A percentile compares a stretch with the other conserved stretches of the same genome.
Evolutionary conservation across 2,888 invertebrate genomes (phyloP).

Genomic region (Lepas anatifera): DNA sequence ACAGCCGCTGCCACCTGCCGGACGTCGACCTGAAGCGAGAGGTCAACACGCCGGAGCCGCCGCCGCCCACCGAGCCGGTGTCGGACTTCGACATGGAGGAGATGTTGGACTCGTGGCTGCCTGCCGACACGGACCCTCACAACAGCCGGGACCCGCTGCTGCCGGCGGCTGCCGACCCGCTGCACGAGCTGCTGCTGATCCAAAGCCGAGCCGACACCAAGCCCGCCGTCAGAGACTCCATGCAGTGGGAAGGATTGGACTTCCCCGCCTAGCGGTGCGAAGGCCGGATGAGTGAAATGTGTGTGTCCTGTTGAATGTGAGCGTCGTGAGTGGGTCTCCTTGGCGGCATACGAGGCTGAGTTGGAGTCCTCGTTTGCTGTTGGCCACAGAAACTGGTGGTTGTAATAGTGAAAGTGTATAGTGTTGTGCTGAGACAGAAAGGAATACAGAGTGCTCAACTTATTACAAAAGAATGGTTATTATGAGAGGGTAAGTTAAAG

Average conservation of each 20-base stretch:
- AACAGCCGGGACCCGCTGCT: slow-evolving; percentile 23
- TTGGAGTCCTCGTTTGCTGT: background rate
- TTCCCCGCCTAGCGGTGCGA: slow-evolving; percentile 17
- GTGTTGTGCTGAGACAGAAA: too few species aligned
- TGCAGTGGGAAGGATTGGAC: slow-evolving; percentile 22
- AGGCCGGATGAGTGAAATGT: background rate
- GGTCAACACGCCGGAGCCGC: background rate
- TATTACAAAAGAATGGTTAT: too few species aligned
- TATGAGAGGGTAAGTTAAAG: too few species aligned
- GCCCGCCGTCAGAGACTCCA: slow-evolving; percentile 17
- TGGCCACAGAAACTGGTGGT: too few species aligned
- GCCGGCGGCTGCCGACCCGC: slow-evolving; percentile 22
- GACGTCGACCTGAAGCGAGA: slow-evolving; percentile 4
- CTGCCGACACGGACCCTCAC: slow-evolving; percentile 12
- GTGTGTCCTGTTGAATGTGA: too few species aligned
- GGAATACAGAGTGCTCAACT: too few species aligned
- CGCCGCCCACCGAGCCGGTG: background rate
- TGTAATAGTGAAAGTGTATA: too few species aligned
- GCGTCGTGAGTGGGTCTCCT: too few species aligned
- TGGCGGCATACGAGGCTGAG: background rate
- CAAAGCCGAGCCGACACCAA: slow-evolving; percentile 22
- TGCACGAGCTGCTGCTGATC: slow-evolving; percentile 21
- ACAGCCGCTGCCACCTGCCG: too few species aligned
- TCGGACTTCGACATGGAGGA: background rate
- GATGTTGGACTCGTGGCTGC: background rate